Evolutionary conservation across 2,888 invertebrate species (phyloP).

Genomic region (Siphlonurus alternatus): DNA sequence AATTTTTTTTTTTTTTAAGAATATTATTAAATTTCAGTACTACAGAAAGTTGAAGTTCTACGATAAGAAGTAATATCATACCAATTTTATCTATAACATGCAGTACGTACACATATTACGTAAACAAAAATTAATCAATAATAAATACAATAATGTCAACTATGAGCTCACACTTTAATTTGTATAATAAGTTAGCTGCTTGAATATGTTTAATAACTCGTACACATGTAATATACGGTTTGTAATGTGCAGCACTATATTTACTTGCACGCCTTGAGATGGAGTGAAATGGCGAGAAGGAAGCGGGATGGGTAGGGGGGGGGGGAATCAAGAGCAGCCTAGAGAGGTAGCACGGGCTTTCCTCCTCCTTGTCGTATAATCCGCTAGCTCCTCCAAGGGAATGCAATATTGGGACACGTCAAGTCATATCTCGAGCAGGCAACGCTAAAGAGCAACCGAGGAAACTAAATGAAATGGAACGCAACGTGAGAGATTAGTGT

Average conservation of each 20-base stretch:
- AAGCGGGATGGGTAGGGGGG: neutral
- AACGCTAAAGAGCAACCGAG: neutral
- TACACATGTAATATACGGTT: neutral
- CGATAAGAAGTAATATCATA: too few species aligned
- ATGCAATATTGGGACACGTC: neutral
- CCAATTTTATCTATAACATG: too few species aligned
- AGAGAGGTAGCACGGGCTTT: neutral
- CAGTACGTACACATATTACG: too few species aligned
- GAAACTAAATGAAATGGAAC: slow-evolving; percentile 6
- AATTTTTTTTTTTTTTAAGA: too few species aligned
- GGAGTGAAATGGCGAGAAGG: neutral
- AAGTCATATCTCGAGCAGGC: neutral
- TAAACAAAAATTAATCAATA: too few species aligned
- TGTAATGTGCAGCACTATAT: neutral
- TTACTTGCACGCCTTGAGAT: neutral
- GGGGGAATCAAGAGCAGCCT: neutral
- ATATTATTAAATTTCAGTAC: too few species aligned
- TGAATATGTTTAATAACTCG: neutral
- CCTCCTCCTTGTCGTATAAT: neutral
- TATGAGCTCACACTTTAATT: too few species aligned
- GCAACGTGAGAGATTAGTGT: slow-evolving; percentile 6
- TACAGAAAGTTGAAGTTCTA: too few species aligned
- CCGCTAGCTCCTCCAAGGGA: neutral
- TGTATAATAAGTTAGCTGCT: too few species aligned
- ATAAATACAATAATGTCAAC: too few species aligned